Evolutionary conservation across 1,140 invertebrate species (phyloP).

Genomic region (Aleiodes sp.): DNA sequence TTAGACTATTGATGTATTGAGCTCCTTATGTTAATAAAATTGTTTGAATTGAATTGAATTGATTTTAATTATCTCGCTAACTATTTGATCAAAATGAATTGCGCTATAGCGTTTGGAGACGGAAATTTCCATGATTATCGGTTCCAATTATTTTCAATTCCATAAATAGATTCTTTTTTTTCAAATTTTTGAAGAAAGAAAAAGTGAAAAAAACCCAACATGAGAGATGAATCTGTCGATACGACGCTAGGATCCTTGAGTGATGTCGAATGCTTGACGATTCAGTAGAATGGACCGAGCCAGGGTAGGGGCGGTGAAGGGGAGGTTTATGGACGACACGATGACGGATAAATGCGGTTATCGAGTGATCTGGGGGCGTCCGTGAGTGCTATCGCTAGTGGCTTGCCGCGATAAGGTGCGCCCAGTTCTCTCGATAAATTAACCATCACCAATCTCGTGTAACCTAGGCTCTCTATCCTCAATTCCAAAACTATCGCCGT

Average conservation of each 20-base stretch:
- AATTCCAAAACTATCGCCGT: background rate
- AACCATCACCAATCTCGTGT: conserved; percentile 58
- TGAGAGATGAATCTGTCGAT: background rate
- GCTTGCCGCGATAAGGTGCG: conserved; percentile 49
- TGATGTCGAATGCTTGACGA: background rate
- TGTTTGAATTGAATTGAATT: too few species aligned
- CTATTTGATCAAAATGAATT: too few species aligned
- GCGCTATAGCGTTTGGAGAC: too few species aligned
- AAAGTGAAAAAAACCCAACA: too few species aligned
- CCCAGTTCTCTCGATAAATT: conserved; percentile 48
- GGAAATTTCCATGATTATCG: too few species aligned
- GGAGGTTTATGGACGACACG: background rate
- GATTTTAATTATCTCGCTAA: too few species aligned
- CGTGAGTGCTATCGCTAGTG: conserved; percentile 53
- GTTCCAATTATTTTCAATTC: too few species aligned
- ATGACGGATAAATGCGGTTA: conserved; percentile 53
- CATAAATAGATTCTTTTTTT: too few species aligned
- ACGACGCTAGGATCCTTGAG: background rate
- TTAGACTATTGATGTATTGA: too few species aligned
- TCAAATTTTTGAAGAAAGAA: too few species aligned
- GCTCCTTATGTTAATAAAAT: too few species aligned
- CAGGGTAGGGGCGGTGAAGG: background rate
- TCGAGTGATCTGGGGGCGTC: conserved; percentile 65
- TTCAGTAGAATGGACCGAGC: background rate
- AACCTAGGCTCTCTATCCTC: conserved; percentile 50